Conservation (phyloP, 2,888 invertebrate genomes). For the Lasioglossum villosulum region DNA sequence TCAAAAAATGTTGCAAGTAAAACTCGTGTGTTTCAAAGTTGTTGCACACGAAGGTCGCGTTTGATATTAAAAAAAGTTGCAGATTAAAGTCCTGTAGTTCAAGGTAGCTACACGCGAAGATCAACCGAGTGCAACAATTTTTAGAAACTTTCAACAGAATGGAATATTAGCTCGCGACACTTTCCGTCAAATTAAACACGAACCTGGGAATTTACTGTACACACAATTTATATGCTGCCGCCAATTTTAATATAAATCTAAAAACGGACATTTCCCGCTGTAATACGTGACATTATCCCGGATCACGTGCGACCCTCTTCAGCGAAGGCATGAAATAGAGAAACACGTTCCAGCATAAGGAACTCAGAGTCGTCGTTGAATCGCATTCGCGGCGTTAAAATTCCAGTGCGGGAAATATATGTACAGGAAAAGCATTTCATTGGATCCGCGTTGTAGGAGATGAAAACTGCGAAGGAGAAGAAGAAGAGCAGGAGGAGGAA, state of each 20-base stretch:
- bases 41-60: not conserved
- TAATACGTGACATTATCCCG: not conserved
- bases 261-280: not conserved
- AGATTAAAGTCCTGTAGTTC: not conserved
- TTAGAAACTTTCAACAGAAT: too few species aligned
- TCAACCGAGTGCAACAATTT: too few species aligned
- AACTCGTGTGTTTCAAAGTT: not conserved
- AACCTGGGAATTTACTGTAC: not conserved
- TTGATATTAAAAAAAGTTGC: not conserved
- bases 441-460: not conserved
- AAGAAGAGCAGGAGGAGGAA: not conserved
- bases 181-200: not conserved
- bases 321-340: not conserved
- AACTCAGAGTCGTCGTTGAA: not conserved
- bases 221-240: not conserved
- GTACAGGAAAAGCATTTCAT: not conserved
- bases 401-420: not conserved
- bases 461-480: not conserved
- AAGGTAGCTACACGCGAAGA: too few species aligned
- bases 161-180: not conserved
- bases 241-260: not conserved
- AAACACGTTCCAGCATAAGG: not conserved
- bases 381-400: conserved; percentile 12
- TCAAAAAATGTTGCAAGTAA: not conserved
- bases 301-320: not conserved